Evolutionary conservation across 2,797 vertebrate species (phyloP).

Genomic region (Artibeus jamaicensis): DNA sequence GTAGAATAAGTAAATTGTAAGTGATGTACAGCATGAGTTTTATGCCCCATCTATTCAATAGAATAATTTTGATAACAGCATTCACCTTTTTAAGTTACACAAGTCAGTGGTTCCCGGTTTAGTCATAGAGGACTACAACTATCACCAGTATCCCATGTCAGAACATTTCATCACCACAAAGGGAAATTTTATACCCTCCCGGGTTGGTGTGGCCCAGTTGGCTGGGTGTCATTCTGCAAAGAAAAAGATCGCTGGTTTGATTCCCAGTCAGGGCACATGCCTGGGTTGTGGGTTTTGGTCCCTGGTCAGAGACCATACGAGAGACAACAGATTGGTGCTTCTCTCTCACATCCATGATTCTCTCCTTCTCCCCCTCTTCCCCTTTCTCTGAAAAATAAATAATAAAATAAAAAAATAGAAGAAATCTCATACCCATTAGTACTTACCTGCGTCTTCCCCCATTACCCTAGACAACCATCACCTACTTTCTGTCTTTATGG

Average conservation of each 20-base stretch:
- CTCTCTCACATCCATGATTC: neutral
- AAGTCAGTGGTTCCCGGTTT: neutral
- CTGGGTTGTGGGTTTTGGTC: neutral
- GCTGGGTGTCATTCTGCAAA: neutral
- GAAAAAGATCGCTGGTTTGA: neutral
- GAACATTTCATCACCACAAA: neutral
- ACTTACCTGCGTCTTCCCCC: neutral
- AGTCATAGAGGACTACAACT: neutral
- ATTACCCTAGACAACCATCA: neutral
- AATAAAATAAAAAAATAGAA: neutral
- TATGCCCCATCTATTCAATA: neutral
- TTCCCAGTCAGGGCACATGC: neutral
- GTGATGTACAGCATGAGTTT: neutral
- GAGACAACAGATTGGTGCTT: neutral
- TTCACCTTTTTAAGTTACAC: neutral
- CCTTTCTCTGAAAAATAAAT: neutral
- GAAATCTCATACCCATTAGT: neutral
- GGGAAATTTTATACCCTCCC: neutral
- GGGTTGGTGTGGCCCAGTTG: neutral
- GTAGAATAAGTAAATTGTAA: neutral
- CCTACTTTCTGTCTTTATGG: neutral
- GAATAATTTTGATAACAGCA: conserved; percentile 1
- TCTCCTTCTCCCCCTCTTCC: neutral
- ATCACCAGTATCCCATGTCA: neutral
- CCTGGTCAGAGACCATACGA: neutral